A percentile compares a stretch with the other conserved stretches of the same genome.
phyloP scores from a whole-genome alignment of 2,797 vertebrate species.

The Chrosomus eos region DNA sequence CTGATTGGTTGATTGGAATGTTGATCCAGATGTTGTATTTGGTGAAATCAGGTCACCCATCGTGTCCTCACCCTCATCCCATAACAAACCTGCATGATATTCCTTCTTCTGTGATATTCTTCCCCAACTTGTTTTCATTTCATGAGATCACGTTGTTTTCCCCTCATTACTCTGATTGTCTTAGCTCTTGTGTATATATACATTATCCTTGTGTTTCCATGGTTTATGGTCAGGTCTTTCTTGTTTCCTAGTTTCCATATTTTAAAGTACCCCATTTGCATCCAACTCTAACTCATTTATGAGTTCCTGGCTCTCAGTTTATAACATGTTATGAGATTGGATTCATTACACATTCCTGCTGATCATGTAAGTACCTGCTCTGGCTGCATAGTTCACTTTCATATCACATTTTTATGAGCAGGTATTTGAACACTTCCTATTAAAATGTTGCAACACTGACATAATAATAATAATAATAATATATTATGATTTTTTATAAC shows the following conservation, averaged over 20 bases:
- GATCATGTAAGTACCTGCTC: constrained; percentile 12
- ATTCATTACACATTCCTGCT: constrained; percentile 4
- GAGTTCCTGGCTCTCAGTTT: background rate
- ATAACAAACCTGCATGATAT: background rate
- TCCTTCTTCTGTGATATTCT: background rate
- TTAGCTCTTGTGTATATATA: background rate
- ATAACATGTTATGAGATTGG: background rate
- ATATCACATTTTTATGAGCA: background rate
- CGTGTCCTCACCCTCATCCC: background rate
- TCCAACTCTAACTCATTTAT: background rate
- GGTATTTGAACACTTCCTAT: background rate
- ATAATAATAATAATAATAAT: background rate
- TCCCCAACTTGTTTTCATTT: background rate
- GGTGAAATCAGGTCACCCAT: background rate
- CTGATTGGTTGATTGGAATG: too few species aligned
- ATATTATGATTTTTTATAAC: background rate
- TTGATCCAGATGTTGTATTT: background rate
- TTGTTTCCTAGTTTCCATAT: background rate
- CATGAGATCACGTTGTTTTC: too few species aligned
- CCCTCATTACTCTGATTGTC: too few species aligned
- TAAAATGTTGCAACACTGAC: background rate
- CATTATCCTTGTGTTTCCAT: background rate
- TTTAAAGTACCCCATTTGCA: background rate
- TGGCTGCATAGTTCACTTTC: background rate
- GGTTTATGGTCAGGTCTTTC: background rate